Conservation (phyloP, 2,888 invertebrate genomes). For the Orgyia antiqua region DNA sequence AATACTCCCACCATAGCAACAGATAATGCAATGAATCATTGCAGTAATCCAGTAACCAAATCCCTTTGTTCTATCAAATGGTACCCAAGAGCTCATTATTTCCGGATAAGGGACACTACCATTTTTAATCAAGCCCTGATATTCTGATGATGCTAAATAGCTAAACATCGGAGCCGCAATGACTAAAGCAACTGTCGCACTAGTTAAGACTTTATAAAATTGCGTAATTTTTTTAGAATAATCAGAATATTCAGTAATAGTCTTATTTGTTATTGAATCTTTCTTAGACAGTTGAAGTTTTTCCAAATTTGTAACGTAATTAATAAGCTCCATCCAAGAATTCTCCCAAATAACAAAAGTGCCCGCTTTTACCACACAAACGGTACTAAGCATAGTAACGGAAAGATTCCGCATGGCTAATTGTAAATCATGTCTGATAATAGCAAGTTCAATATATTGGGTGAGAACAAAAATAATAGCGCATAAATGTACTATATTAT, state of each 20-base stretch:
- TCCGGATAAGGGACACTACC: conserved; percentile 49
- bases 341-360: conserved; percentile 52
- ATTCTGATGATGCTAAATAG: conserved; percentile 35
- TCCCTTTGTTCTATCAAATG: conserved; percentile 48
- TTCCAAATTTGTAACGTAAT: conserved; percentile 46
- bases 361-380: conserved; percentile 51
- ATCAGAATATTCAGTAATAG: conserved; percentile 42
- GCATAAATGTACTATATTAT: conserved; percentile 36
- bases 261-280: conserved; percentile 24
- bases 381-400: conserved; percentile 51
- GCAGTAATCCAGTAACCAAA: conserved; percentile 44
- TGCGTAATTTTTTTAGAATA: conserved; percentile 53
- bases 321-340: conserved; percentile 43
- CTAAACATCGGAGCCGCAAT: conserved; percentile 47
- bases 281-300: conserved; percentile 34
- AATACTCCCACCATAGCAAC: conserved; percentile 58
- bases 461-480: conserved; percentile 46
- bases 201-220: conserved; percentile 50
- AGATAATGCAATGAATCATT: conserved; percentile 42
- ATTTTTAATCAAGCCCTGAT: conserved; percentile 31
- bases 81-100: conserved; percentile 62
- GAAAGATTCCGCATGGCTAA: conserved; percentile 54
- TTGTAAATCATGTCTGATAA: conserved; percentile 41
- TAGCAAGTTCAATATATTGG: conserved; percentile 58
- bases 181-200: conserved; percentile 47